Evolutionary conservation across 2,797 vertebrate species (phyloP).

Genomic region (Notoglanidium macrostoma): DNA sequence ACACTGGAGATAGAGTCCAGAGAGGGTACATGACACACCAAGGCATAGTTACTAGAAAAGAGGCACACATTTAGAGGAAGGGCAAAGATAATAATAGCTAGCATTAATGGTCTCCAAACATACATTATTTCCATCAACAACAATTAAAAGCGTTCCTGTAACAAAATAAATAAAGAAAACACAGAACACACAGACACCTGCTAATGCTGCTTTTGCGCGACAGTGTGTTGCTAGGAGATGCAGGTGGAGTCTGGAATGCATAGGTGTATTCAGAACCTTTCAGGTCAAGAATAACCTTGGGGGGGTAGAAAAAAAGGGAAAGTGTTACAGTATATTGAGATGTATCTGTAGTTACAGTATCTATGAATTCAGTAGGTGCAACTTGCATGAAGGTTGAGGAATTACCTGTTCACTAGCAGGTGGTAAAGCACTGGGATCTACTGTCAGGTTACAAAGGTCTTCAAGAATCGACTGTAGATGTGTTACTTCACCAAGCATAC

Average conservation of each 20-base stretch:
- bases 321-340: background rate
- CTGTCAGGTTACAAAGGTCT: slow-evolving; percentile 76
- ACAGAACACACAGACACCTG: slow-evolving; percentile 68
- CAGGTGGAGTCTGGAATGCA: slow-evolving; percentile 82
- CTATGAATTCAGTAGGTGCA: background rate
- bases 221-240: slow-evolving; percentile 79
- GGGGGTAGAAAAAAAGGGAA: background rate
- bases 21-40: slow-evolving; percentile 80
- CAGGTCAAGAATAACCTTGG: slow-evolving; percentile 81
- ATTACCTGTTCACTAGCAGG: slow-evolving; percentile 79
- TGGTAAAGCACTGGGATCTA: slow-evolving; percentile 78
- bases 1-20: slow-evolving; percentile 81
- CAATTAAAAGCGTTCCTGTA: background rate
- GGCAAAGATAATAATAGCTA: background rate
- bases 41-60: slow-evolving; percentile 69
- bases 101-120: background rate
- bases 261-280: slow-evolving; percentile 82
- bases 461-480: slow-evolving; percentile 84
- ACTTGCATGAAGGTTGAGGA: background rate
- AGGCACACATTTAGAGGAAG: background rate
- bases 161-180: background rate
- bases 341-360: background rate
- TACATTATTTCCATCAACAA: background rate
- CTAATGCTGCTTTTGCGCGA: slow-evolving; percentile 84
- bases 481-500: slow-evolving; percentile 83